phyloP scores from a whole-genome alignment of 1,140 invertebrate genomes.

The Papilio machaon region DNA sequence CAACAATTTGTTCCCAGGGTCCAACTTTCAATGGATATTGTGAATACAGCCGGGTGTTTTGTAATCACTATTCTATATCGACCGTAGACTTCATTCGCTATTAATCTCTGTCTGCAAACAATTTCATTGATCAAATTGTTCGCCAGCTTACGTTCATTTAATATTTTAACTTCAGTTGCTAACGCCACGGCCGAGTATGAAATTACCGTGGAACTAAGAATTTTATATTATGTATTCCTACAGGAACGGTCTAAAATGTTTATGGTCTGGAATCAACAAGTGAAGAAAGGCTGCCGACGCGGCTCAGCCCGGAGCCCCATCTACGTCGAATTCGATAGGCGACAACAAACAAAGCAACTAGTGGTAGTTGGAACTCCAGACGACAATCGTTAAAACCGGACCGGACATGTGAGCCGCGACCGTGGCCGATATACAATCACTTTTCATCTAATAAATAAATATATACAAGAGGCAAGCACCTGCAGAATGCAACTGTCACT shows the following conservation, averaged over 20 bases:
- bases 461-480: slow-evolving; percentile 66
- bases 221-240: background rate
- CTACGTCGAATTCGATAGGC: slow-evolving; percentile 45
- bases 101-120: slow-evolving; percentile 29
- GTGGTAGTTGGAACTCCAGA: slow-evolving; percentile 71
- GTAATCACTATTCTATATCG: slow-evolving; percentile 31
- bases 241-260: slow-evolving; percentile 36
- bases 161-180: slow-evolving; percentile 16
- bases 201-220: background rate
- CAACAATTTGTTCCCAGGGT: background rate
- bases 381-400: slow-evolving; percentile 78
- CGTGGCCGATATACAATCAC: slow-evolving; percentile 80
- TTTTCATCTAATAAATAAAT: slow-evolving; percentile 77
- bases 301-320: slow-evolving; percentile 44
- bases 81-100: slow-evolving; percentile 24
- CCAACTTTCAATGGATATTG: slow-evolving; percentile 18
- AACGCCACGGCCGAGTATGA: background rate
- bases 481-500: slow-evolving; percentile 74
- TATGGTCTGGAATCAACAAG: slow-evolving; percentile 67
- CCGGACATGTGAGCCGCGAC: slow-evolving; percentile 78
- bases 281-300: slow-evolving; percentile 48
- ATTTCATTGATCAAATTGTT: slow-evolving; percentile 17
- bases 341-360: slow-evolving; percentile 75
- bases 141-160: background rate
- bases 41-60: slow-evolving; percentile 18